Conservation (phyloP, 2,888 invertebrate genomes). For the Balanococcus diminutus region DNA sequence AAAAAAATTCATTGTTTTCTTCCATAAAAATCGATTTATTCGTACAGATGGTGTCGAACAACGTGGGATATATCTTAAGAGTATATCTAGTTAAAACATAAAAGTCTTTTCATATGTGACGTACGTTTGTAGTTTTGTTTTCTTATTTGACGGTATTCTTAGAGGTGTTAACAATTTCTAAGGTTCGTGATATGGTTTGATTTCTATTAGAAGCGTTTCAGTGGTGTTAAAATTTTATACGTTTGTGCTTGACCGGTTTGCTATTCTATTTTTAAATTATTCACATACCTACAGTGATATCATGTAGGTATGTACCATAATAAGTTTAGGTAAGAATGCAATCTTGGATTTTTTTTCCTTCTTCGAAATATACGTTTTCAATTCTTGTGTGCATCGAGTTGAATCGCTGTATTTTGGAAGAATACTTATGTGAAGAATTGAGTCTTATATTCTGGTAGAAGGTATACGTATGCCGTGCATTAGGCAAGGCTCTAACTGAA, state of each 20-base stretch:
- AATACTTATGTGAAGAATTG: too few relatives aligned
- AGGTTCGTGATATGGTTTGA: constrained; percentile 50
- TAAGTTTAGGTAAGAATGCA: too few relatives aligned
- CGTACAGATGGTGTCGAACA: neutral
- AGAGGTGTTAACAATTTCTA: constrained; percentile 31
- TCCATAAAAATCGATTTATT: constrained; percentile 32
- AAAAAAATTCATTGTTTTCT: constrained; percentile 9
- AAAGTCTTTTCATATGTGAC: constrained; percentile 15
- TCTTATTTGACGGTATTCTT: constrained; percentile 15
- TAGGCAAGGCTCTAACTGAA: too few relatives aligned
- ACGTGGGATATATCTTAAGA: constrained; percentile 4
- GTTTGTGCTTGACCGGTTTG: constrained; percentile 9
- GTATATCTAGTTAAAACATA: constrained; percentile 29
- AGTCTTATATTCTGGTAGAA: too few relatives aligned
- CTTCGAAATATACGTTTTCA: too few relatives aligned
- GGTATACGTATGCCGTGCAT: too few relatives aligned
- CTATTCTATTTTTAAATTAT: constrained; percentile 5
- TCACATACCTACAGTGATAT: too few relatives aligned
- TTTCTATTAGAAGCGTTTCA: constrained; percentile 31
- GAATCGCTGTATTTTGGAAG: too few relatives aligned
- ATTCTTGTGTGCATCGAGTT: too few relatives aligned
- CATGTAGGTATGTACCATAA: too few relatives aligned
- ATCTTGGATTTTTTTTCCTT: too few relatives aligned
- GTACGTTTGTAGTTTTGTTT: neutral
- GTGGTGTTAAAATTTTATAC: constrained; percentile 20